Evolutionary conservation across 2,888 invertebrate species (phyloP).

Genomic region (Brachylomia viminalis): DNA sequence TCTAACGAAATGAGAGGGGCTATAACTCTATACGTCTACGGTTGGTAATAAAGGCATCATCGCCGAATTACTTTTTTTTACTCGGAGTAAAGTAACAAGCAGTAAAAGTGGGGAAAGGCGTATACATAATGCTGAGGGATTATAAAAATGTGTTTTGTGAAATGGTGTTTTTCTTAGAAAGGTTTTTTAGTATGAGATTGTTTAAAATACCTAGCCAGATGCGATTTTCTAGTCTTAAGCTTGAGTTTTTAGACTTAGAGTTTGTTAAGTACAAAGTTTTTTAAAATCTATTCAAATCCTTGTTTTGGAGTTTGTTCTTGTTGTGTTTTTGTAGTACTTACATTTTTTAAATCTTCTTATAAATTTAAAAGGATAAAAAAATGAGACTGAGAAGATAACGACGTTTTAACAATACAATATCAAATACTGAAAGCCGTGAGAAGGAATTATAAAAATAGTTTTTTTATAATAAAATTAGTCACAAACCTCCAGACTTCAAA

Average conservation of each 20-base stretch:
- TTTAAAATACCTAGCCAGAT: too few species aligned
- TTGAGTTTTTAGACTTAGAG: too few species aligned
- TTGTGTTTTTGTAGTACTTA: conserved; percentile 3
- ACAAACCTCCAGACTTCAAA: too few species aligned
- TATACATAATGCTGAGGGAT: conserved; percentile 66
- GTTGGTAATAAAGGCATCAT: conserved; percentile 80
- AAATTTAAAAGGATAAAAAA: conserved; percentile 1
- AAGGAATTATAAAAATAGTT: too few species aligned
- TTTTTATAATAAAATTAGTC: too few species aligned
- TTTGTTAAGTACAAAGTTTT: too few species aligned
- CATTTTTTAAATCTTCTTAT: background rate
- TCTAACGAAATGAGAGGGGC: conserved; percentile 74
- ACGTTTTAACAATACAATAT: background rate
- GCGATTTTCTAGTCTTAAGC: too few species aligned
- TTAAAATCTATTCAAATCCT: too few species aligned
- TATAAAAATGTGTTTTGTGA: conserved; percentile 62
- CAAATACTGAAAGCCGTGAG: background rate
- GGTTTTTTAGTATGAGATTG: conserved; percentile 11
- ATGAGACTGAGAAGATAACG: background rate
- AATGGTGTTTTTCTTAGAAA: conserved; percentile 54
- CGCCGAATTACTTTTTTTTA: conserved; percentile 80
- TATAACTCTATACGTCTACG: conserved; percentile 77
- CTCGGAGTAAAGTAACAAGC: conserved; percentile 75
- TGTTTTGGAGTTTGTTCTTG: conserved; percentile 10
- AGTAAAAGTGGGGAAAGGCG: conserved; percentile 65